Evolutionary conservation across 2,113 vertebrate species (phyloP).

Genomic region (Bettongia penicillata): DNA sequence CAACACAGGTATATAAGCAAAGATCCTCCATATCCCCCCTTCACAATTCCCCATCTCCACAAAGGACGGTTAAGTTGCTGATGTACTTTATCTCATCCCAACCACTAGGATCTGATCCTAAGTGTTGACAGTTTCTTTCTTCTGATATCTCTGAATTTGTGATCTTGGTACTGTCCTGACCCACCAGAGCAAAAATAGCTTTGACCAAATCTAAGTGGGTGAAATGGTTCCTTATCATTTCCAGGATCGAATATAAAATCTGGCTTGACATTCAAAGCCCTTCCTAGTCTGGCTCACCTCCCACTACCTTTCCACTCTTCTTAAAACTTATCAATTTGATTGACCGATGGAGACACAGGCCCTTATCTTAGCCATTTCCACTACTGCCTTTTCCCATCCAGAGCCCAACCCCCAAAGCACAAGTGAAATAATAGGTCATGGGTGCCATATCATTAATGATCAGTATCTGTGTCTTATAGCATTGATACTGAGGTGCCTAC

Average conservation of each 20-base stretch:
- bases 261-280: not conserved
- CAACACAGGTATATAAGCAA: not conserved
- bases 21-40: not conserved
- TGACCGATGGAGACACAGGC: not conserved
- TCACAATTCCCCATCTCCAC: not conserved
- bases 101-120: not conserved
- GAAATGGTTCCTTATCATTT: not conserved
- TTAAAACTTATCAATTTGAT: not conserved
- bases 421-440: not conserved
- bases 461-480: not conserved
- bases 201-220: not conserved
- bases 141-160: not conserved
- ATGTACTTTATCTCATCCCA: not conserved
- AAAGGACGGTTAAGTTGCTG: not conserved
- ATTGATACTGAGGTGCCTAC: not conserved
- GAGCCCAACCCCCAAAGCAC: not conserved
- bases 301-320: not conserved
- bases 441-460: not conserved
- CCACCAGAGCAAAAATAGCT: not conserved
- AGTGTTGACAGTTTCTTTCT: not conserved
- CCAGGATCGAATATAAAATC: not conserved
- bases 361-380: not conserved
- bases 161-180: not conserved
- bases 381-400: not conserved
- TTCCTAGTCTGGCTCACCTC: not conserved